phyloP scores from a whole-genome alignment of 1,140 invertebrate genomes.

The Pissodes strobi region DNA sequence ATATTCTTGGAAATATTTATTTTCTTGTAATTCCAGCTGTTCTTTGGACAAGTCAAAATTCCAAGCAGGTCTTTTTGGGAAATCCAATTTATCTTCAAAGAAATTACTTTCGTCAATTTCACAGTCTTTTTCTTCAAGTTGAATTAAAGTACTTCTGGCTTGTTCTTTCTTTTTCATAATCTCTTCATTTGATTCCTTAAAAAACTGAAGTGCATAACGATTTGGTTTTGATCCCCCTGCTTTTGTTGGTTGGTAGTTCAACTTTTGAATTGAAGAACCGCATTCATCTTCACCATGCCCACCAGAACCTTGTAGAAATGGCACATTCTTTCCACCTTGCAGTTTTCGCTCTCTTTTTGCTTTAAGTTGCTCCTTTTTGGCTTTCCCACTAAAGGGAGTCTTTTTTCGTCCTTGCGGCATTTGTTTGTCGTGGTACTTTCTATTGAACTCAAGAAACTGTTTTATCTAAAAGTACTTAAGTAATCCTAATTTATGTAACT shows the following conservation, averaged over 20 bases:
- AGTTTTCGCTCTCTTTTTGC: slow-evolving; percentile 66
- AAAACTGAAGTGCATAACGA: slow-evolving; percentile 76
- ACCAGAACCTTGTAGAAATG: slow-evolving; percentile 17
- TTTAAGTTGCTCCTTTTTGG: slow-evolving; percentile 87
- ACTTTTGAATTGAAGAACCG: slow-evolving; percentile 51
- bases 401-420: slow-evolving; percentile 78
- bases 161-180: slow-evolving; percentile 65
- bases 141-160: slow-evolving; percentile 62
- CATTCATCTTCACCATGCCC: slow-evolving; percentile 30
- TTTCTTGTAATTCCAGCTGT: slow-evolving; percentile 74
- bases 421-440: no score
- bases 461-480: no score
- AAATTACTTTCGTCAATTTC: slow-evolving; percentile 74
- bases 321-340: slow-evolving; percentile 7
- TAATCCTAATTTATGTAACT: no score
- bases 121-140: slow-evolving; percentile 62
- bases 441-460: no score
- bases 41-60: slow-evolving; percentile 72
- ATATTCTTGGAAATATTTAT: slow-evolving; percentile 54
- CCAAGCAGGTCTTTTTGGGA: slow-evolving; percentile 84
- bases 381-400: slow-evolving; percentile 86
- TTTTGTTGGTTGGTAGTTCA: slow-evolving; percentile 58
- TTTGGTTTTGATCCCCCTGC: slow-evolving; percentile 56
- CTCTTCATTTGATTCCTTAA: slow-evolving; percentile 72
- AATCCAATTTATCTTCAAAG: slow-evolving; percentile 73